phyloP scores from a whole-genome alignment of 1,140 invertebrate species.

The Magallana angulata region DNA sequence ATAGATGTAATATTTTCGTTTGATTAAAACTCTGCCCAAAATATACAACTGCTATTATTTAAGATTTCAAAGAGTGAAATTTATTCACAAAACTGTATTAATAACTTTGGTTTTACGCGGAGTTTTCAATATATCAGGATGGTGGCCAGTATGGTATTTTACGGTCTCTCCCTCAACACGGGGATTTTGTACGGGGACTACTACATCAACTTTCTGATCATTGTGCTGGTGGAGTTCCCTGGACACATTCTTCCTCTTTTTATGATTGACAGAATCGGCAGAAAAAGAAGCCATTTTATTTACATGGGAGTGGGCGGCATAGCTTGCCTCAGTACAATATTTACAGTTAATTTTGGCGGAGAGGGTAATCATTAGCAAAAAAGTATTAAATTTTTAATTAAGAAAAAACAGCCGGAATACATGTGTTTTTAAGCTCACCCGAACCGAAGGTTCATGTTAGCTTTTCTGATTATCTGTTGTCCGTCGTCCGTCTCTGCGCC shows the following conservation, averaged over 20 bases:
- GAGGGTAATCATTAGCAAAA: constrained; percentile 12
- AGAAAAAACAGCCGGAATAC: neutral
- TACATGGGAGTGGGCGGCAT: constrained; percentile 66
- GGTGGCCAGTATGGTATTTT: constrained; percentile 83
- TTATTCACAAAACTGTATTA: too few species aligned
- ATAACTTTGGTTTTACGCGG: too few species aligned
- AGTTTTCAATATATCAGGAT: constrained; percentile 80
- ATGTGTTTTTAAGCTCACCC: too few species aligned
- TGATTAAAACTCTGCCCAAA: too few species aligned
- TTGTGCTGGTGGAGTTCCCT: constrained; percentile 87
- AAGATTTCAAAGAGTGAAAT: too few species aligned
- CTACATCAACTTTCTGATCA: constrained; percentile 71
- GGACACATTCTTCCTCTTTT: constrained; percentile 84
- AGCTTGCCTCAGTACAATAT: constrained; percentile 62
- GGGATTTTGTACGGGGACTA: constrained; percentile 61
- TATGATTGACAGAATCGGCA: constrained; percentile 60
- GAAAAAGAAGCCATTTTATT: constrained; percentile 60
- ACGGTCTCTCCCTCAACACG: constrained; percentile 83
- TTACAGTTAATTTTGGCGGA: constrained; percentile 57
- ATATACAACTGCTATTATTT: too few species aligned
- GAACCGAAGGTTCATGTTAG: too few species aligned
- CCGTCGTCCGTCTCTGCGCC: too few species aligned
- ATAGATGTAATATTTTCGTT: too few species aligned
- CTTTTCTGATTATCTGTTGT: too few species aligned
- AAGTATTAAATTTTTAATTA: neutral